Evolutionary conservation across 2,888 invertebrate genomes (phyloP), one percentile per base, ranked within the genome.

Genomic region (Drosophila diplacantha): DNA sequence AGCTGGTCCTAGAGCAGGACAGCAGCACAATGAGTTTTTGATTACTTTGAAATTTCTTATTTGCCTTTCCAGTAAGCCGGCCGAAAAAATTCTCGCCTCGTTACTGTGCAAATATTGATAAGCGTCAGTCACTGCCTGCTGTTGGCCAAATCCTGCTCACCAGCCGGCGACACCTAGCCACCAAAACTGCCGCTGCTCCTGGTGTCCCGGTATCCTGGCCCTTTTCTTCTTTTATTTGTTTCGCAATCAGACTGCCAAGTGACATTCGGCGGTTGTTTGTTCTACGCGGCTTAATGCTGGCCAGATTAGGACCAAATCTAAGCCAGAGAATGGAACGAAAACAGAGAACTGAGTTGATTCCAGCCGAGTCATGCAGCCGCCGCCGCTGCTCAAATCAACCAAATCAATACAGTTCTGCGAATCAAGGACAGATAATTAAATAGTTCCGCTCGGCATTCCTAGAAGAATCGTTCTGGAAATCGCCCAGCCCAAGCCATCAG

Each of bases 1-100:
- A 53, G 44, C 53, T 60, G 12, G 24, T 16, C 57, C 44, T 31
- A 64, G 69, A 61, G 57, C 29, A 43, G 34, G 66, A 65, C 31
- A 49, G 43, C 47, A 47, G 34, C 61, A 72, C 82, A 81, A 83
- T 81, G 81, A 79, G 81, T 76, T 81, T 83, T 83, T 81, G 81
- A 81, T 81, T 83, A 81, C 83, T 83, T 81, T 81, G 71, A 79
- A 81, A 81, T 81, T 81, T 83, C 73, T 81, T 79, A 72, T 81
- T 81, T 77, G 80, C 80, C 73, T 74, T 80, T 68, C 69, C 71
- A 77, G 62, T 58, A 62, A 69, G 65, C 60, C 47, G 44, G 43
- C 14, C 41, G 26, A 53, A 29, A 52, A 57, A 52, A 68, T 62
- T 68, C 54, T 71, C 71, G 63, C 54, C 69, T 61, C 62, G 75